These are phyloP conservation scores for Helostoma temminkii DNA, from an alignment of 2,797 vertebrate species.

Conservation along the genomic window DNA sequence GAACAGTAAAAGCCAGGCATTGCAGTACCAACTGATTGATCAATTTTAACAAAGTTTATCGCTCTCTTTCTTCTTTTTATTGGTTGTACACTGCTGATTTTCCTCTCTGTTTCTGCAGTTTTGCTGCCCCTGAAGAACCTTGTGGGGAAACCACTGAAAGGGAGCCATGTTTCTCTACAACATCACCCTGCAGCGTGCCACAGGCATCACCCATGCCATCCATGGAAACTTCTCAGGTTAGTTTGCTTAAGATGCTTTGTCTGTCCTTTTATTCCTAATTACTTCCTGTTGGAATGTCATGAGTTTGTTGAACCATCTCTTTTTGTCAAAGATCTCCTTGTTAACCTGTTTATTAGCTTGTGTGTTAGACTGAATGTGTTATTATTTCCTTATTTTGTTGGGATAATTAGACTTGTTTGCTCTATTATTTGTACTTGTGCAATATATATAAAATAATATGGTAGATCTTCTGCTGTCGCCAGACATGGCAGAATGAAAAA, in stretches of 20 bases:
- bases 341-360: background rate
- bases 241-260: background rate
- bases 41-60: no score
- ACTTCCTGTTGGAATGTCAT: background rate
- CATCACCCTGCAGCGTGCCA: conserved; percentile 95
- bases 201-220: conserved; percentile 97
- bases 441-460: no score
- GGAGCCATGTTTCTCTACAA: conserved; percentile 97
- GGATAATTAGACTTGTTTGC: background rate
- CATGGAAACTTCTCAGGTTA: conserved; percentile 99
- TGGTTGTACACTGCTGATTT: background rate
- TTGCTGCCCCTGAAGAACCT: conserved; percentile 55
- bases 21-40: no score
- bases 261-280: no score
- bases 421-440: background rate
- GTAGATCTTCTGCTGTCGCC: background rate
- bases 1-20: background rate
- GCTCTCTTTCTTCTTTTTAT: background rate
- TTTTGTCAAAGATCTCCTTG: no score
- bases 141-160: conserved; percentile 28
- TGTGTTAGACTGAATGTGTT: background rate
- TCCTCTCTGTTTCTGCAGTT: conserved; percentile 2
- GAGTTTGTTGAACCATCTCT: background rate
- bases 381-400: background rate
- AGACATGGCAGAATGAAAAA: background rate